These are phyloP conservation scores for Ploceus nigricollis DNA, from an alignment of 2,113 vertebrate genomes.

Conservation along the genomic window DNA sequence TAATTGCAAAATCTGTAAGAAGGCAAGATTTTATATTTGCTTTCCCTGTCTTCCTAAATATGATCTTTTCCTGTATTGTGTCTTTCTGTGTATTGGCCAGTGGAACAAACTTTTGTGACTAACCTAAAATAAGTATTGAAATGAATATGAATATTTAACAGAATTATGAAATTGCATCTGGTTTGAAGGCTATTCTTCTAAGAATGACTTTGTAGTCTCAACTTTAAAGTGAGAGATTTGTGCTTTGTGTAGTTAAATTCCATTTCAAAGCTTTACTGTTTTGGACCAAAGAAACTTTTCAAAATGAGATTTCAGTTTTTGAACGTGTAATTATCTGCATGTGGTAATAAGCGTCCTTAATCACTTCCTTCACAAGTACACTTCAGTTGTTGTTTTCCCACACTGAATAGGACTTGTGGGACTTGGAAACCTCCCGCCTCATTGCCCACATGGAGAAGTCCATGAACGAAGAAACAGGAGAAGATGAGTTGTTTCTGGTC, in stretches of 20 bases:
- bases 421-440: slow-evolving; percentile 80
- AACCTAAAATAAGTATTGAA: not conserved
- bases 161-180: not conserved
- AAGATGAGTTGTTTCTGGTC: slow-evolving; percentile 77
- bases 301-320: not conserved
- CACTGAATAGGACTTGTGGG: slow-evolving; percentile 72
- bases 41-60: not conserved
- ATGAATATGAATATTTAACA: not conserved
- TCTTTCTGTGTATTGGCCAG: not conserved
- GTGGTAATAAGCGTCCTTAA: not conserved
- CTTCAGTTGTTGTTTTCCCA: not conserved
- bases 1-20: not conserved
- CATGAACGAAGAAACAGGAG: slow-evolving; percentile 57
- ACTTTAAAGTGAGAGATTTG: not conserved
- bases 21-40: not conserved
- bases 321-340: not conserved
- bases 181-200: not conserved
- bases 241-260: not conserved
- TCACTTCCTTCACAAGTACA: not conserved
- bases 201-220: not conserved
- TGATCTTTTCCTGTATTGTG: fast-evolving
- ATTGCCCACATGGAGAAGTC: slow-evolving; percentile 72
- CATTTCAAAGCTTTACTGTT: not conserved
- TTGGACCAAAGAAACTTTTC: not conserved
- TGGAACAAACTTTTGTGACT: not conserved